These are phyloP conservation scores for Sylvicola cinctus DNA, from an alignment of 2,888 invertebrate species.

Conservation along the genomic window DNA sequence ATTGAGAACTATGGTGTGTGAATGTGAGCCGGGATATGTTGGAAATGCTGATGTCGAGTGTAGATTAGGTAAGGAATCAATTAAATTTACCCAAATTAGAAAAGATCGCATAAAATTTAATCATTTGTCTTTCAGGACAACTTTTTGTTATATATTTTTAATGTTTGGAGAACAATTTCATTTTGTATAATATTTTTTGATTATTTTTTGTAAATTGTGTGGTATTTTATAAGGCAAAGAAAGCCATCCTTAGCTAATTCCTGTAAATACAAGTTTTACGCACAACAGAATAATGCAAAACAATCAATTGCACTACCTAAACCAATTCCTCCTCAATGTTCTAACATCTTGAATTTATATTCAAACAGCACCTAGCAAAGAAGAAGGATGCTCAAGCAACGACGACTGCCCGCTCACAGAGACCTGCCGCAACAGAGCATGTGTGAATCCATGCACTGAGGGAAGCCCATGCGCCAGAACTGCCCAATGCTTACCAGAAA, in stretches of 20 bases:
- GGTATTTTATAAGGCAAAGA: too few relatives aligned
- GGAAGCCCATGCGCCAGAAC: conserved; percentile 54
- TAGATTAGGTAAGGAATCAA: conserved; percentile 39
- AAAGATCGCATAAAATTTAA: conserved; percentile 1
- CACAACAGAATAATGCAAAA: too few relatives aligned
- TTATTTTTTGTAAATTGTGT: too few relatives aligned
- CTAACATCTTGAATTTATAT: conserved; percentile 6
- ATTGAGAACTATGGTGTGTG: conserved; percentile 70
- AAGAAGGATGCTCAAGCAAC: conserved; percentile 45
- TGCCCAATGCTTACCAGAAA: conserved; percentile 53
- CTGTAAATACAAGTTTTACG: too few relatives aligned
- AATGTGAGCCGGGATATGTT: conserved; percentile 59
- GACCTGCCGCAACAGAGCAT: conserved; percentile 48
- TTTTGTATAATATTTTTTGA: too few relatives aligned
- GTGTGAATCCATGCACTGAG: conserved; percentile 51
- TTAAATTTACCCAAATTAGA: conserved; percentile 3
- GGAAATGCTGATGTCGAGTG: conserved; percentile 78
- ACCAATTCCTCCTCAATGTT: too few relatives aligned
- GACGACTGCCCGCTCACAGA: conserved; percentile 51
- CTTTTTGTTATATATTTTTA: conserved; percentile 5
- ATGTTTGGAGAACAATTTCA: too few relatives aligned
- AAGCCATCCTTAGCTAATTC: too few relatives aligned
- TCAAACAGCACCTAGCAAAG: conserved; percentile 9
- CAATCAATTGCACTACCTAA: too few relatives aligned
- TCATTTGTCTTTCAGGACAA: conserved; percentile 4